Percentiles rank a stretch among this genome's conserved stretches.
Conservation (phyloP, 1,140 invertebrate genomes). For the Zophobas morio region DNA sequence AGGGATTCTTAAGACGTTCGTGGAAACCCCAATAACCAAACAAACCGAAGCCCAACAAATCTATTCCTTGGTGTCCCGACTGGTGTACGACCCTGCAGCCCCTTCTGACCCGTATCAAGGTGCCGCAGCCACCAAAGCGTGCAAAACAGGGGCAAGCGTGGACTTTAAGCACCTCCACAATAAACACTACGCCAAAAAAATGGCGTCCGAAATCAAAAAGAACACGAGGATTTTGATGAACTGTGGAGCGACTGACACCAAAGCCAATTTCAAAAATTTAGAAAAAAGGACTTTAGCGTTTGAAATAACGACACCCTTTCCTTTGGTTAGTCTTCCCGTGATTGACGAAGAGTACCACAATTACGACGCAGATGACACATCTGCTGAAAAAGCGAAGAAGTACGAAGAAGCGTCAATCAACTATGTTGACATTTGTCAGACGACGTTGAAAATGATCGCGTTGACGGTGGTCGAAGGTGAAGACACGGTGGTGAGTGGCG, state of each 20-base stretch:
- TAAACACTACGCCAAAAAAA: background rate
- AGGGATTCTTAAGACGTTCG: constrained; percentile 7
- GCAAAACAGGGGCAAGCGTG: background rate
- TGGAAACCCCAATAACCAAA: background rate
- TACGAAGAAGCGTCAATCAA: constrained; percentile 17
- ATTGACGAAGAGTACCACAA: constrained; percentile 22
- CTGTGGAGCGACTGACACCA: constrained; percentile 16
- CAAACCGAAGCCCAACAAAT: constrained; percentile 7
- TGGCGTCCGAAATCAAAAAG: constrained; percentile 7
- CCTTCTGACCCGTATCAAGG: constrained; percentile 10
- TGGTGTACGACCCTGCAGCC: background rate
- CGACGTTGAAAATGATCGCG: constrained; percentile 3
- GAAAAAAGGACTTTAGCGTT: constrained; percentile 8
- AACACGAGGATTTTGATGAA: constrained; percentile 4
- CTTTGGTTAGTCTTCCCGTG: background rate
- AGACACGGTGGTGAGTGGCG: background rate
- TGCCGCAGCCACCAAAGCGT: constrained; percentile 15
- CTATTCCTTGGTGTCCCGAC: background rate
- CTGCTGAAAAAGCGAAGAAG: constrained; percentile 8
- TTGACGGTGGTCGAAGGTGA: constrained; percentile 12
- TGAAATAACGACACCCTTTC: constrained; percentile 22
- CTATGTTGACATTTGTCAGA: constrained; percentile 26
- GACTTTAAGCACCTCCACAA: background rate
- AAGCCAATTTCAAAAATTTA: constrained; percentile 6
- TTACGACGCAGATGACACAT: constrained; percentile 11